Base-by-base conservation (phyloP, 2,797 vertebrate species). In the Dallia pectoralis region DNA sequence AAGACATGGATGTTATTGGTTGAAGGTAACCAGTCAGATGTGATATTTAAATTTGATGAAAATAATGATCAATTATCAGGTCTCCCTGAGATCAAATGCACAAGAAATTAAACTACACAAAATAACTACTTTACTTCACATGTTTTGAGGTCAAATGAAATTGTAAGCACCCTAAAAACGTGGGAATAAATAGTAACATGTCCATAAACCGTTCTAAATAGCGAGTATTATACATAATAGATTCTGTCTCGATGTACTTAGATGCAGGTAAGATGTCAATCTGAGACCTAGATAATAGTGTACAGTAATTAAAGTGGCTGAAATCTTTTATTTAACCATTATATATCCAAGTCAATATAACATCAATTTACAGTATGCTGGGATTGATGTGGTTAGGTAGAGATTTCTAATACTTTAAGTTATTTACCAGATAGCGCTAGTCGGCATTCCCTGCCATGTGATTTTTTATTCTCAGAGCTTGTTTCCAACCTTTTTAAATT, bases 21-120 rank as follows among this genome's bases (percentile, higher is more conserved):
- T 53, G 18, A 30, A 32, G 47, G 40, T 49, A 61, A 67, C n/a
- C 16, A 15, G 77, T 69, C 9, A 14, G 36, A 71, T 67, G 64
- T 29, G 18, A 51, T 22, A 11, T 29, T 16, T 51, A 22, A 36
- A 70, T 40, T 9, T 12, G 40, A 65, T n/a, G 6, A 67, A 12
- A 16, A 9, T 7, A 6, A 48, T 53, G 4, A 16, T 74, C 18
- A 68, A 33, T 59, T 15, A 36, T n/a, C 59, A 36, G 8, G 36
- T 70, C 36, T 32, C 48, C 16, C 69, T 53, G 14, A 61, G 0
- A 70, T 63, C 40, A 67, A 32, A 69, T 25, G 47, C 12, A 51
- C 30, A 74, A 51, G 33, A 16, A 30, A 56, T 51, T 69, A 69
- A 69, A 29, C 14, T 51, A 48, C 29, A 59, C 5, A 19, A 19